phyloP scores from a whole-genome alignment of 35 echinoderm and acorn worm genomes.

The Patiria miniata region DNA sequence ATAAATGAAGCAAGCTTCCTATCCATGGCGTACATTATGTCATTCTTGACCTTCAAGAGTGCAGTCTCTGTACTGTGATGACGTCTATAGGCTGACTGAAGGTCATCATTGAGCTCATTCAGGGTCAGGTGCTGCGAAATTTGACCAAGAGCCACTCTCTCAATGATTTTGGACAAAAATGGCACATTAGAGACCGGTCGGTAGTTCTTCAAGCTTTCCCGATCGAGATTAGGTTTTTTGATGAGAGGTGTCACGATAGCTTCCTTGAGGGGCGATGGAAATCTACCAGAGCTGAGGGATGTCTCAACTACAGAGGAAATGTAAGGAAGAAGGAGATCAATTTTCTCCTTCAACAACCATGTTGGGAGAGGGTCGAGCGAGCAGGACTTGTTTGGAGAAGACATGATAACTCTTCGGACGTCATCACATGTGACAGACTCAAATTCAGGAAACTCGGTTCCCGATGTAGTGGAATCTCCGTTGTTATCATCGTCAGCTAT shows the following conservation, averaged over 20 bases:
- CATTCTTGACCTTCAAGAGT: no score
- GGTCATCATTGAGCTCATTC: conserved; percentile 31
- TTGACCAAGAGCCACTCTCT: conserved; percentile 10
- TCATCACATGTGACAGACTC: conserved; percentile 18
- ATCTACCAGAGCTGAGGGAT: neutral
- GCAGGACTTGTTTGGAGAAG: conserved; percentile 39
- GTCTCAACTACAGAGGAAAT: conserved; percentile 14
- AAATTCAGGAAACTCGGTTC: neutral
- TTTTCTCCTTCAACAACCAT: conserved; percentile 31
- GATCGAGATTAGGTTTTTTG: conserved; percentile 49
- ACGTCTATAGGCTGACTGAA: conserved; percentile 56
- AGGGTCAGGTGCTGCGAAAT: neutral
- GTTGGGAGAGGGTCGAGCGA: conserved; percentile 61
- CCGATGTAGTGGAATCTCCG: neutral
- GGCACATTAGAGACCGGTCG: conserved; percentile 41
- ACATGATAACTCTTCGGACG: conserved; percentile 6
- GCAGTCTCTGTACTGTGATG: conserved; percentile 48
- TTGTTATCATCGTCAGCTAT: neutral
- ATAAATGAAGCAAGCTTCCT: no score
- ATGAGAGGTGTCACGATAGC: conserved; percentile 39
- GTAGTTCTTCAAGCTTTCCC: conserved; percentile 45
- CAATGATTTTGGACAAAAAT: conserved; percentile 47
- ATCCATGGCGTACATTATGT: no score
- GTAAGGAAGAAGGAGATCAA: conserved; percentile 33
- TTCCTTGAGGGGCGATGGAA: conserved; percentile 15